Percentiles rank a stretch among this genome's conserved stretches.
phyloP scores from a whole-genome alignment of 1,140 invertebrate species.

The Chymomyza costata region DNA sequence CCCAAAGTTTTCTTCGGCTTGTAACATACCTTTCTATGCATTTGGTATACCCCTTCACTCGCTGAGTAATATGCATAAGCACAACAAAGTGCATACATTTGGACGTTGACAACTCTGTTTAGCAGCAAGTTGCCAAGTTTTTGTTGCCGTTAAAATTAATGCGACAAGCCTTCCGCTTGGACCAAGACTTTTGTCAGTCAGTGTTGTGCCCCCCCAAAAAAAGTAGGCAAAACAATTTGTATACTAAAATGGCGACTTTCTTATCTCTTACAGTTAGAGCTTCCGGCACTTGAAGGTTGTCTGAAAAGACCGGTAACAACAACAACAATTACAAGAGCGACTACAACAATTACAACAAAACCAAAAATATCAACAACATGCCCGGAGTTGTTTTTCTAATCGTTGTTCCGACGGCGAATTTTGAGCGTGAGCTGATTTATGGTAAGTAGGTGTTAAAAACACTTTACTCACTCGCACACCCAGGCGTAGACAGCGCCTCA shows the following conservation, averaged over 20 bases:
- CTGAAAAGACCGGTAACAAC: not conserved
- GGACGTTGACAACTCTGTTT: too few relatives aligned
- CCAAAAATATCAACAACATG: slow-evolving; percentile 34
- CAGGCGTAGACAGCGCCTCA: slow-evolving; percentile 30
- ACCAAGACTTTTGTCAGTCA: not conserved
- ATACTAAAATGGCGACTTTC: slow-evolving; percentile 47
- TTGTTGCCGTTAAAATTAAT: slow-evolving; percentile 24
- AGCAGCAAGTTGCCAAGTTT: too few relatives aligned
- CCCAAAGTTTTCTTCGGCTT: too few relatives aligned
- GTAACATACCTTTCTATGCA: too few relatives aligned
- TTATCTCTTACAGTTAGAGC: slow-evolving; percentile 36
- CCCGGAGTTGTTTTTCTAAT: slow-evolving; percentile 79
- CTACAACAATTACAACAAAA: not conserved
- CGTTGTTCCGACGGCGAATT: slow-evolving; percentile 79
- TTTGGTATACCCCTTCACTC: too few relatives aligned
- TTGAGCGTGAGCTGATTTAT: slow-evolving; percentile 78
- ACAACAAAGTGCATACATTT: slow-evolving; percentile 18
- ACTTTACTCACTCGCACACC: slow-evolving; percentile 39
- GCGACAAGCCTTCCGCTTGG: slow-evolving; percentile 2
- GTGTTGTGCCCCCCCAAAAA: not conserved
- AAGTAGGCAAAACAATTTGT: slow-evolving; percentile 27
- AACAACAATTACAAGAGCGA: slow-evolving; percentile 3
- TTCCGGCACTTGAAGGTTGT: not conserved
- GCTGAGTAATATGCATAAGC: too few relatives aligned
- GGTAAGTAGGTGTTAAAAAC: slow-evolving; percentile 60